Evolutionary conservation across 2,797 vertebrate species (phyloP), one percentile per base, ranked within the genome.

Genomic region (Ispidina picta): DNA sequence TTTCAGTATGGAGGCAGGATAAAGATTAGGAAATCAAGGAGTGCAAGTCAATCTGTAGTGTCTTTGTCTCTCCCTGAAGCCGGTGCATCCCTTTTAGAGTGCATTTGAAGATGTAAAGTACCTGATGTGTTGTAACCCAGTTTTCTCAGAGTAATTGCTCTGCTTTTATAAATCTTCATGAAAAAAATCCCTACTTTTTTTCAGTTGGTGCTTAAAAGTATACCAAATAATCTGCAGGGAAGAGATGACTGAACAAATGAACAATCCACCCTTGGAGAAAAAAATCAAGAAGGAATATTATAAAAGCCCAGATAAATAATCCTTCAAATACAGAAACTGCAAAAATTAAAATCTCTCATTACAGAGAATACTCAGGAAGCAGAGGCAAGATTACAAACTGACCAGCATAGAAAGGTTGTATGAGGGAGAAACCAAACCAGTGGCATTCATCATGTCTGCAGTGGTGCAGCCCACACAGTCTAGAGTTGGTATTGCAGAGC

Each of bases 381-480:
- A 64, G 37, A 2, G 0, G 7, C 63, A 74, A 78, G 49, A 56
- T 51, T 72, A 35, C 46, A 79, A 46, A 81, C 23, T 87, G 86
- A 74, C 23, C 46, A 21, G 18, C 0, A 1, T 41, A 13, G 16
- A 55, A 79, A 79, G 20, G 18, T 33, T 60, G 21, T 15, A 25
- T 20, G 72, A 70, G 41, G 22, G 33, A 92, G 35, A 64, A 85
- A 52, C 10, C 21, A 82, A 83, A 72, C 28, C 75, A 46, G n/a
- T 0, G 0, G 31, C 1, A 9, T 33, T 72, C 2, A 0, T 56
- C 52, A 23, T 2, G 0, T 49, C 73, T 49, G 46, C 62, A 75
- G 64, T 0, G 0, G 16, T 41, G 29, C 48, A 60, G 54, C 1
- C 2, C 15, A 8, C 5, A 2, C 0, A 0, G 71, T 65, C 22